A percentile compares a stretch with the other conserved stretches of the same genome.
Conservation (phyloP, 2,797 vertebrate genomes). For the Anabacerthia variegaticeps region DNA sequence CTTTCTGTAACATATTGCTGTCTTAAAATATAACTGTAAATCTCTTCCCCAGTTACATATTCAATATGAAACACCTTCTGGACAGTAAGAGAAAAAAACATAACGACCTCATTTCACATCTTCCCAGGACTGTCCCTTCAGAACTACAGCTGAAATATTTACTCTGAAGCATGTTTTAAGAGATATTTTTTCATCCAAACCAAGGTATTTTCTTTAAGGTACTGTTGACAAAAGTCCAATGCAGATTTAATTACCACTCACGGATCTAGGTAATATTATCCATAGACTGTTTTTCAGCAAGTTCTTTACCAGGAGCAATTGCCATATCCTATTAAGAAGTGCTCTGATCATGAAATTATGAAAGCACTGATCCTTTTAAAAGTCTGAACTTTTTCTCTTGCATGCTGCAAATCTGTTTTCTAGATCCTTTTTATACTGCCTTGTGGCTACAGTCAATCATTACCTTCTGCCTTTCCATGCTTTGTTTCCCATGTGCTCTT, state of each 20-base stretch:
- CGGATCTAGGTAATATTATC: neutral
- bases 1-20: neutral
- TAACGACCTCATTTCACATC: neutral
- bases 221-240: neutral
- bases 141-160: neutral
- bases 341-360: slow-evolving; percentile 41
- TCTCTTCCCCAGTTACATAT: neutral
- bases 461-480: slow-evolving; percentile 26
- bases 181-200: neutral
- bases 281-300: neutral
- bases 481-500: slow-evolving; percentile 1
- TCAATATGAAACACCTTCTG: neutral
- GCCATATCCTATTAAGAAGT: slow-evolving; percentile 10
- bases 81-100: neutral
- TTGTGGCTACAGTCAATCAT: slow-evolving; percentile 15
- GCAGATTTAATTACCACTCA: neutral
- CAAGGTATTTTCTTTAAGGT: neutral
- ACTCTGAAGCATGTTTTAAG: neutral
- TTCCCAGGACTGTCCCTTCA: neutral
- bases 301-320: neutral
- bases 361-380: slow-evolving; percentile 39
- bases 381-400: slow-evolving; percentile 20
- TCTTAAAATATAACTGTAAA: neutral
- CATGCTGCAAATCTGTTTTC: slow-evolving; percentile 1
- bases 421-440: slow-evolving; percentile 3